Evolutionary conservation across 2,888 invertebrate species (phyloP).

Genomic region (Calameuta pallipes): DNA sequence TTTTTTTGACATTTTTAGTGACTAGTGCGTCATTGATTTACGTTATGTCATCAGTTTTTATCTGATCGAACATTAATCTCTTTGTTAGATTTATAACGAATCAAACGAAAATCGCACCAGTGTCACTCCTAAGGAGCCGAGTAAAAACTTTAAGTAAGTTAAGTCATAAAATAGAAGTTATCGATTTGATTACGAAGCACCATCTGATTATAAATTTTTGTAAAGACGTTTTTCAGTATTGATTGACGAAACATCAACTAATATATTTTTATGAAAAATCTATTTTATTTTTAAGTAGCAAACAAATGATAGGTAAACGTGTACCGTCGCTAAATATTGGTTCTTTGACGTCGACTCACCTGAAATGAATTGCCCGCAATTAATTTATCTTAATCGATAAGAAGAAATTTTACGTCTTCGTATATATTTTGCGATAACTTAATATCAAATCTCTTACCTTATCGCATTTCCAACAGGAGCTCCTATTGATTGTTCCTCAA

Average conservation of each 20-base stretch:
- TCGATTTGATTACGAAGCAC: neutral
- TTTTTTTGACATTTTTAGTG: neutral
- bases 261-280: constrained; percentile 38
- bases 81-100: neutral
- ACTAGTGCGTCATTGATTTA: neutral
- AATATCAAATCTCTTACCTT: too few species aligned
- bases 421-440: too few species aligned
- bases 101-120: neutral
- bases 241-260: constrained; percentile 18
- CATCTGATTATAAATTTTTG: neutral
- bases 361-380: neutral
- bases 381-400: too few species aligned
- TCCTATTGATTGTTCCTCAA: neutral
- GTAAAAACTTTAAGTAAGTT: neutral
- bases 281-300: constrained; percentile 11
- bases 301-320: neutral
- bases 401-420: neutral
- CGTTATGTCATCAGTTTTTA: neutral
- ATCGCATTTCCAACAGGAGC: too few species aligned
- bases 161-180: neutral
- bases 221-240: constrained; percentile 22
- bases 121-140: neutral
- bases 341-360: neutral
- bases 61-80: neutral
- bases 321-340: neutral